These are phyloP conservation scores for Microtus montanus DNA, from an alignment of 2,113 vertebrate species.

Conservation along the genomic window DNA sequence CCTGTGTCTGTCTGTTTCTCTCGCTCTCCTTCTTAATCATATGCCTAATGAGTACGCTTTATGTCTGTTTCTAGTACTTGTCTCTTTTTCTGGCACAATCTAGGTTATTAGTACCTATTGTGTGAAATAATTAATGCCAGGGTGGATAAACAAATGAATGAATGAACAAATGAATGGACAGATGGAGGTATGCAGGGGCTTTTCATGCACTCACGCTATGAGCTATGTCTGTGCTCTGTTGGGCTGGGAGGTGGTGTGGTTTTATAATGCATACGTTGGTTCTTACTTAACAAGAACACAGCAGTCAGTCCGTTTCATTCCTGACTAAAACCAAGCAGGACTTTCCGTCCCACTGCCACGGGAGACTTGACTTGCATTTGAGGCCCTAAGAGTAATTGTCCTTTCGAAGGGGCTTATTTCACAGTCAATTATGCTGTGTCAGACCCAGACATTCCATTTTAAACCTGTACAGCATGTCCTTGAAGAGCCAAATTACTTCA, in stretches of 20 bases:
- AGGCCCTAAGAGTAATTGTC: conserved; percentile 72
- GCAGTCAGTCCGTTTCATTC: conserved; percentile 38
- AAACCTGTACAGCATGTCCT: conserved; percentile 69
- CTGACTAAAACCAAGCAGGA: conserved; percentile 1
- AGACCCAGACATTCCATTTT: conserved; percentile 73
- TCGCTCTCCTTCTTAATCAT: not conserved
- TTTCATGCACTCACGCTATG: not conserved
- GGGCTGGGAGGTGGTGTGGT: not conserved
- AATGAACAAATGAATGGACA: not conserved
- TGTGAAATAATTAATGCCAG: not conserved
- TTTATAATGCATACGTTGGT: not conserved
- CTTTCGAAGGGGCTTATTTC: conserved; percentile 78
- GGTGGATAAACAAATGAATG: not conserved
- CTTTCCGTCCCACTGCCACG: not conserved
- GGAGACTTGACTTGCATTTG: conserved; percentile 67
- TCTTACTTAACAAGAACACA: not conserved
- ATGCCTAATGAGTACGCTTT: not conserved
- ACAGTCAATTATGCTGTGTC: conserved; percentile 77
- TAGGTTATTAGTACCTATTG: not conserved
- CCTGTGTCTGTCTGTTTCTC: fast-evolving
- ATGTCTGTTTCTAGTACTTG: not conserved
- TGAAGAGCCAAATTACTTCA: conserved; percentile 67
- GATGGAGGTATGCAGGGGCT: too few relatives aligned
- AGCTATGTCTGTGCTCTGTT: not conserved
- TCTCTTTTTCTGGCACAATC: not conserved